Evolutionary conservation across 2,797 vertebrate species (phyloP), one percentile per base, ranked within the genome.

Genomic region (Novumbra hubbsi): DNA sequence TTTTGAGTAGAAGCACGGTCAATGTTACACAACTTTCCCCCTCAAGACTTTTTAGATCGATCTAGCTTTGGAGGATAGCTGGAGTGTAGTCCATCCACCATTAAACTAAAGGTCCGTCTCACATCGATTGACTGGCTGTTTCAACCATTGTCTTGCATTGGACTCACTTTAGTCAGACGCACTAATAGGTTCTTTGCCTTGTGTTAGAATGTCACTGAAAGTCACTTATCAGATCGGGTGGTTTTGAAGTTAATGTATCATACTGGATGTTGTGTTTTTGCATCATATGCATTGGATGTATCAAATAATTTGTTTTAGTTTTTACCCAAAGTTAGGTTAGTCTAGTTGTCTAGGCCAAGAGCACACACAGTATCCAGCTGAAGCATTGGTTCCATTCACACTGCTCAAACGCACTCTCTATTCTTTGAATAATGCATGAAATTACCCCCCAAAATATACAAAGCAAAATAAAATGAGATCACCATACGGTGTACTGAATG

Each of bases 151-250:
- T 60, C 11, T n/a, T 2, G 55, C 55, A 24, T 60, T 24, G 55
- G 55, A 24, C n/a, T 9, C n/a, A 11, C 11, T 60, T 12, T 24
- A 60, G 55, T 60, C 55, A 60, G 55, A 60, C n/a, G n/a, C 55
- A 60, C 21, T 60, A 27, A 60, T 60, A 11, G 24, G 55, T 24
- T 14, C 21, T 60, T 60, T 60, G 12, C 55, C 11, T 77, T 79
- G 74, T 34, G 41, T 32, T 63, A 68, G 68, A 83, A 75, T 74
- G 74, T 75, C 60, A 69, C 68, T 30, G 64, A 75, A 76, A 80
- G 28, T 45, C 74, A 70, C 67, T 60, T 60, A 12, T 60, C 11
- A 24, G 21, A 60, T 12, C 11, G 9, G 55, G 2, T 24, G 55
- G 55, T 60, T 60, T 57, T 60, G 24, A 60, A 12, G 21, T 21